Evolutionary conservation across 1,140 invertebrate species (phyloP).

Genomic region (Calliphora vicina): DNA sequence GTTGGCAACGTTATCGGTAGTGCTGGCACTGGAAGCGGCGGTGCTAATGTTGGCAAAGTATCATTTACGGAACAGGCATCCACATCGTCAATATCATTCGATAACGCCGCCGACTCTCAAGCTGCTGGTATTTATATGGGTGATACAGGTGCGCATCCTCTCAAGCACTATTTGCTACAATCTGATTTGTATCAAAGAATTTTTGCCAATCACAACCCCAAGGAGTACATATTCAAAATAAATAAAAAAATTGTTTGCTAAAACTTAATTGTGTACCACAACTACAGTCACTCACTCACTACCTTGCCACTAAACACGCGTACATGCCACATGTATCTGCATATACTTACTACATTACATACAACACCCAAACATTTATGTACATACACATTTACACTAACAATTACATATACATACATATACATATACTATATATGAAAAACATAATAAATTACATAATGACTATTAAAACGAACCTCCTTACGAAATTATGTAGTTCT

Average conservation of each 20-base stretch:
- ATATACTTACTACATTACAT: neutral
- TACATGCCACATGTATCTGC: neutral
- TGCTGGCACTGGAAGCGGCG: conserved; percentile 25
- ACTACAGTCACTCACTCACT: neutral
- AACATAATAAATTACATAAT: too few relatives aligned
- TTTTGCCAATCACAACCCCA: too few relatives aligned
- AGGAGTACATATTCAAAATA: neutral
- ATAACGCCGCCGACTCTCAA: neutral
- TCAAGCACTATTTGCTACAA: conserved; percentile 41
- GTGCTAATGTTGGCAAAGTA: conserved; percentile 10
- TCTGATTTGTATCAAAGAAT: too few relatives aligned
- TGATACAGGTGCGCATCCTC: conserved; percentile 43
- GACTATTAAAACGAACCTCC: too few relatives aligned
- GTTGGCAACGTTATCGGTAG: conserved; percentile 44
- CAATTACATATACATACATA: neutral
- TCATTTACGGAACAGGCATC: conserved; percentile 6
- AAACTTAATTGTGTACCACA: neutral
- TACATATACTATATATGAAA: too few relatives aligned
- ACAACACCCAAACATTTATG: neutral
- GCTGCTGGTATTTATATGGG: conserved; percentile 52
- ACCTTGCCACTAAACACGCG: neutral
- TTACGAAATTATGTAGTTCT: too few relatives aligned
- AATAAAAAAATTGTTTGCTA: too few relatives aligned
- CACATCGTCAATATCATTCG: conserved; percentile 23
- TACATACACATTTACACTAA: neutral